Conservation (phyloP, 2,888 invertebrate species). For the Nemotelus pantherinus region DNA sequence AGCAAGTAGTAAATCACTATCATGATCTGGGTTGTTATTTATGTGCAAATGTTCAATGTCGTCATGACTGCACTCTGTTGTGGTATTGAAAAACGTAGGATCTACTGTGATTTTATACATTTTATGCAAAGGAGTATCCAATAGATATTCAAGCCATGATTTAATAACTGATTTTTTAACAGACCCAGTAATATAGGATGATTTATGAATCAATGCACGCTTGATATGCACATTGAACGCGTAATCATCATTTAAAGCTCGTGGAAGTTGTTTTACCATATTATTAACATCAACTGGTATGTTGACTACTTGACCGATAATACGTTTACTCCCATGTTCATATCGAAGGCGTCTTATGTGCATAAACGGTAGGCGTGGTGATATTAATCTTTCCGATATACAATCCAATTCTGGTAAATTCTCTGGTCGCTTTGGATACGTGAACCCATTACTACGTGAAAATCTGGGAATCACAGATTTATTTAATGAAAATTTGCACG, state of each 20-base stretch:
- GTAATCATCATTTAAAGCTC: slow-evolving; percentile 55
- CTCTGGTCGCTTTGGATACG: no score
- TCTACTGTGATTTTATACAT: no score
- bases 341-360: no score
- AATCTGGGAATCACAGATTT: no score
- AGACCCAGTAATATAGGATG: neutral
- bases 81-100: no score
- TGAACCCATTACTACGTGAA: no score
- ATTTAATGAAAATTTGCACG: no score
- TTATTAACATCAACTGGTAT: slow-evolving; percentile 53
- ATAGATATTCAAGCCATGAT: neutral
- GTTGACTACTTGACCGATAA: neutral
- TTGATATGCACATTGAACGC: no score
- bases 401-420: no score
- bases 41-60: neutral
- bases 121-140: neutral
- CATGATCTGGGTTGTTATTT: neutral
- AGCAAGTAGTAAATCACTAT: neutral
- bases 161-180: neutral
- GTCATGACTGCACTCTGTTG: neutral
- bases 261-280: slow-evolving; percentile 52
- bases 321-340: neutral
- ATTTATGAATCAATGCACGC: no score
- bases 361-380: no score
- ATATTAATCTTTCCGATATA: neutral